A percentile compares a stretch with the other conserved stretches of the same genome.
Conservation (phyloP, 1,140 invertebrate species). For the Drosophila parabipectinata region DNA sequence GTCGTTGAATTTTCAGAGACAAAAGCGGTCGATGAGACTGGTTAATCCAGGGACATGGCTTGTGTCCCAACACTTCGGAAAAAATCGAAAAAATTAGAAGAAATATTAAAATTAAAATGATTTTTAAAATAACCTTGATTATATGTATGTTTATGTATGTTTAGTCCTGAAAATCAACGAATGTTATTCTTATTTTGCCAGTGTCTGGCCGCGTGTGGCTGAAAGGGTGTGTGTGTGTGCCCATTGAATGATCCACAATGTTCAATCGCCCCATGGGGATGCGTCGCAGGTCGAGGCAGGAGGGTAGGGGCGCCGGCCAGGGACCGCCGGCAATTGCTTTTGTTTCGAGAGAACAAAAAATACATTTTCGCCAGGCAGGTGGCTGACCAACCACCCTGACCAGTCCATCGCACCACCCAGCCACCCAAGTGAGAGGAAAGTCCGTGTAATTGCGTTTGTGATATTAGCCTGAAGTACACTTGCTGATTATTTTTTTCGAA, state of each 20-base stretch:
- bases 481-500: constrained; percentile 38
- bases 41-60: constrained; percentile 52
- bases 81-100: not conserved
- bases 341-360: constrained; percentile 69
- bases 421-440: constrained; percentile 17
- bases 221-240: constrained; percentile 10
- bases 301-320: constrained; percentile 6
- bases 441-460: constrained; percentile 80
- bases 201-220: constrained; percentile 10
- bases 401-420: not conserved
- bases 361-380: constrained; percentile 21
- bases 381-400: not conserved
- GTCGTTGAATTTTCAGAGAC: constrained; percentile 36
- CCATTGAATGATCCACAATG: constrained; percentile 67
- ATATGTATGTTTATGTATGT: too few species aligned
- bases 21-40: constrained; percentile 65
- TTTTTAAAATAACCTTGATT: too few species aligned
- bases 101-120: too few species aligned
- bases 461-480: constrained; percentile 80
- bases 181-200: not conserved
- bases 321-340: constrained; percentile 67
- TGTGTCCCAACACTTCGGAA: constrained; percentile 16
- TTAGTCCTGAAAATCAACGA: not conserved
- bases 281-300: constrained; percentile 10
- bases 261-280: constrained; percentile 59